Evolutionary conservation across 53 echinoderm and acorn worm species (phyloP).

Genomic region (Antedon mediterranea): DNA sequence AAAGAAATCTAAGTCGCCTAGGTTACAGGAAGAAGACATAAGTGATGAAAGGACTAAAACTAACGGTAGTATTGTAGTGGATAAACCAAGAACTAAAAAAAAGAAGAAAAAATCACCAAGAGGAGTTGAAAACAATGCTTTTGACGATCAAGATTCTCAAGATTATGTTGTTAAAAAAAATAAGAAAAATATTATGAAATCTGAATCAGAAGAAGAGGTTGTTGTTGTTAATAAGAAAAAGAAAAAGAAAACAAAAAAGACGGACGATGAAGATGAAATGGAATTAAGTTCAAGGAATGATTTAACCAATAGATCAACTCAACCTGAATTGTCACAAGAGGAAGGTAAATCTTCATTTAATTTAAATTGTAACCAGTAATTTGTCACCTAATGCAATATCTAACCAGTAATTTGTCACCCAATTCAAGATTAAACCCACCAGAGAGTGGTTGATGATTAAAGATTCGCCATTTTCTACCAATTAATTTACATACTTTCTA

Average conservation of each 20-base stretch:
- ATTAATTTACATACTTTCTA: too few species aligned
- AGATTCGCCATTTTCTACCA: too few species aligned
- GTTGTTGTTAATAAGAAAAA: not conserved
- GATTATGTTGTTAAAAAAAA: not conserved
- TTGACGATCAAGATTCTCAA: not conserved
- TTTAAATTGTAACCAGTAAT: too few species aligned
- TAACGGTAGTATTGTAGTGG: not conserved
- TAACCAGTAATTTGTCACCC: too few species aligned
- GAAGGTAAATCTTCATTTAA: not conserved
- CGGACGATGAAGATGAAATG: not conserved
- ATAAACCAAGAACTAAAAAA: not conserved
- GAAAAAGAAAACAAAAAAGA: not conserved
- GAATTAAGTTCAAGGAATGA: not conserved
- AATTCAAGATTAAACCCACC: too few species aligned
- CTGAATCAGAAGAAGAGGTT: conserved; percentile 11
- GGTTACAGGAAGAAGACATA: not conserved
- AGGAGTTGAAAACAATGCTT: not conserved
- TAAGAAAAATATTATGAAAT: not conserved
- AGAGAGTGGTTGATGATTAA: too few species aligned
- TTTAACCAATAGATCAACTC: not conserved
- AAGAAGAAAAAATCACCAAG: not conserved
- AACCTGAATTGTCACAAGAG: not conserved
- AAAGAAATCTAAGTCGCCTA: not conserved
- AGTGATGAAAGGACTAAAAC: not conserved
- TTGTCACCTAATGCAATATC: too few species aligned